A percentile compares a stretch with the other conserved stretches of the same genome.
Conservation (phyloP, 2,113 vertebrate species). For the Cyprinodon variegatus region DNA sequence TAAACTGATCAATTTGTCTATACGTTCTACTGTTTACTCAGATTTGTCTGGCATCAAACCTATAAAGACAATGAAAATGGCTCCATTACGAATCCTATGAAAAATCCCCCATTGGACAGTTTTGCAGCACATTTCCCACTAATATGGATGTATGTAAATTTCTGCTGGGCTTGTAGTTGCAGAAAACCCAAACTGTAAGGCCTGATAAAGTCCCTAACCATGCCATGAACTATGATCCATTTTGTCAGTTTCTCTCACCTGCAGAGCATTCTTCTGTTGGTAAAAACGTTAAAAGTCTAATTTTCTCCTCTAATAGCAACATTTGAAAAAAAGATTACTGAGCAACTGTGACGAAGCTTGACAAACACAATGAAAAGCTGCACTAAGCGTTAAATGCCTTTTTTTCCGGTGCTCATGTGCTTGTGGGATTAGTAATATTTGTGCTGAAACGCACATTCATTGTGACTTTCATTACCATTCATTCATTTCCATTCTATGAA, state of each 20-base stretch:
- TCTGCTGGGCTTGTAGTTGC: not conserved
- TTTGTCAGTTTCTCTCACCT: conserved; percentile 40
- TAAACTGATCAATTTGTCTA: no score
- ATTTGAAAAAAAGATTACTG: conserved; percentile 57
- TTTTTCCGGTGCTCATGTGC: conserved; percentile 54
- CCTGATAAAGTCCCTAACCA: conserved; percentile 16
- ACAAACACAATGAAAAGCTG: conserved; percentile 57
- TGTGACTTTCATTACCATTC: conserved; percentile 58
- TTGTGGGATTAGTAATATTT: conserved; percentile 64
- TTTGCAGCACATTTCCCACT: not conserved
- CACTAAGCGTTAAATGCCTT: conserved; percentile 52
- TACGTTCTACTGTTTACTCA: not conserved
- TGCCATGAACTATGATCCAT: conserved; percentile 20
- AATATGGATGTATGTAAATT: not conserved
- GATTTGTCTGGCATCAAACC: not conserved
- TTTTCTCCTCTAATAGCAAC: conserved; percentile 40
- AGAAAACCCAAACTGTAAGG: conserved; percentile 1
- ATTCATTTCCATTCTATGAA: conserved; percentile 51
- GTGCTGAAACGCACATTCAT: conserved; percentile 38
- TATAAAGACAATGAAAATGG: not conserved
- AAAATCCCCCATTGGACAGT: not conserved
- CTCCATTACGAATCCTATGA: not conserved
- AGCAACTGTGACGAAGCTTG: conserved; percentile 55
- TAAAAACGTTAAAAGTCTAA: conserved; percentile 43
- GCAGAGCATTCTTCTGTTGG: conserved; percentile 28